These are phyloP conservation scores for Coelopa frigida DNA, from an alignment of 1,140 invertebrate genomes.

Conservation along the genomic window DNA sequence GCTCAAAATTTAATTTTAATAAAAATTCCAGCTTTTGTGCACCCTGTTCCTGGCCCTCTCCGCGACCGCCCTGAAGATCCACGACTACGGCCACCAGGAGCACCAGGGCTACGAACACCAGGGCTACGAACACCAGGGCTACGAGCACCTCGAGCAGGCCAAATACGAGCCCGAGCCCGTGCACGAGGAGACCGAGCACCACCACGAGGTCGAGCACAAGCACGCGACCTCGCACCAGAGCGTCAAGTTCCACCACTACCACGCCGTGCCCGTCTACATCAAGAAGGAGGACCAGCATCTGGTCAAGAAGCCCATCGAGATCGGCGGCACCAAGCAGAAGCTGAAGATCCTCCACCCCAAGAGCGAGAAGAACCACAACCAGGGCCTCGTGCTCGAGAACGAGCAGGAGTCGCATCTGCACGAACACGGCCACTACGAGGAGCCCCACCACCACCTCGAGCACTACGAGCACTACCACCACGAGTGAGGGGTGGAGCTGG, in stretches of 20 bases:
- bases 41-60: constrained; percentile 22
- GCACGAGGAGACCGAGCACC: constrained; percentile 51
- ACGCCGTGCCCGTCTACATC: constrained; percentile 56
- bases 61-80: constrained; percentile 27
- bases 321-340: constrained; percentile 53
- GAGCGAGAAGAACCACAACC: constrained; percentile 50
- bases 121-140: constrained; percentile 15
- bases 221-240: constrained; percentile 58
- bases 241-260: constrained; percentile 58
- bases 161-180: constrained; percentile 40
- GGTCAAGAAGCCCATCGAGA: constrained; percentile 54
- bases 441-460: constrained; percentile 35
- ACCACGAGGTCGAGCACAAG: constrained; percentile 53
- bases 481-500: no score
- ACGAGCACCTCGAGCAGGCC: constrained; percentile 9
- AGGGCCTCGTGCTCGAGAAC: constrained; percentile 52
- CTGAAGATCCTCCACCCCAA: constrained; percentile 54
- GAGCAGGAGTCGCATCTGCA: constrained; percentile 51
- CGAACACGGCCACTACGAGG: constrained; percentile 44
- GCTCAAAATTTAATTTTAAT: background rate
- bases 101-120: constrained; percentile 7
- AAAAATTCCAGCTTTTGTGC: constrained; percentile 25
- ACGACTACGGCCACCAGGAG: constrained; percentile 24
- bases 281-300: constrained; percentile 58
- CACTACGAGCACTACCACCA: constrained; percentile 39